phyloP scores from a whole-genome alignment of 1,140 invertebrate species.

The Drosophila arawakana region DNA sequence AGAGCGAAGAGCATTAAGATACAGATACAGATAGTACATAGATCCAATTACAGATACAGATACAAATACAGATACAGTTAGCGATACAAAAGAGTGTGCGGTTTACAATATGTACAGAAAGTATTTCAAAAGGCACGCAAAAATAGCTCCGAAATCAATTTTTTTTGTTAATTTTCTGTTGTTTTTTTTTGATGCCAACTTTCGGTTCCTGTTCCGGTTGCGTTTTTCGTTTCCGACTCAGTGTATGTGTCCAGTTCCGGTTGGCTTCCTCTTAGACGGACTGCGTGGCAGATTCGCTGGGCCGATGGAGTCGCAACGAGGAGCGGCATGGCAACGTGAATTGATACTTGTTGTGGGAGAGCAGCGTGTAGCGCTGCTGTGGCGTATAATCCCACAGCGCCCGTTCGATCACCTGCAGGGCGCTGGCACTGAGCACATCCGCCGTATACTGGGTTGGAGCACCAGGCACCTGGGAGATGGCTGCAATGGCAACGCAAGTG shows the following conservation, averaged over 20 bases:
- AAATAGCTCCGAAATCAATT: constrained; percentile 19
- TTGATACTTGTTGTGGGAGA: constrained; percentile 80
- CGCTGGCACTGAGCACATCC: constrained; percentile 76
- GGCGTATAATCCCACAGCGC: constrained; percentile 79
- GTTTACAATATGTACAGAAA: constrained; percentile 55
- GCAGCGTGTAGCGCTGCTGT: constrained; percentile 76
- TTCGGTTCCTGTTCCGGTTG: background rate
- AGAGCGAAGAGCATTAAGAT: constrained; percentile 12
- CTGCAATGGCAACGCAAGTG: constrained; percentile 34
- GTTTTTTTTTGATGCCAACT: no score
- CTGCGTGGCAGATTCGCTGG: constrained; percentile 54
- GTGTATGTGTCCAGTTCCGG: background rate
- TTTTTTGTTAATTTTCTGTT: background rate
- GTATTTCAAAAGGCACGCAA: constrained; percentile 31
- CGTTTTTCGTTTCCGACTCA: background rate
- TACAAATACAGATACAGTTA: constrained; percentile 10
- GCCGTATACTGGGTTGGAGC: constrained; percentile 84
- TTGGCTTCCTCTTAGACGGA: constrained; percentile 46
- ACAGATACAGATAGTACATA: constrained; percentile 17
- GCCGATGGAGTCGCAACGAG: constrained; percentile 73
- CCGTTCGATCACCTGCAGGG: constrained; percentile 79
- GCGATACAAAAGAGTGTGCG: constrained; percentile 25
- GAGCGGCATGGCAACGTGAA: constrained; percentile 84
- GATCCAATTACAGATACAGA: constrained; percentile 7
- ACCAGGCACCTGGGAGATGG: constrained; percentile 57